Evolutionary conservation across 2,888 invertebrate species (phyloP), one percentile per base, ranked within the genome.

Genomic region (Drosophila kanekoi): DNA sequence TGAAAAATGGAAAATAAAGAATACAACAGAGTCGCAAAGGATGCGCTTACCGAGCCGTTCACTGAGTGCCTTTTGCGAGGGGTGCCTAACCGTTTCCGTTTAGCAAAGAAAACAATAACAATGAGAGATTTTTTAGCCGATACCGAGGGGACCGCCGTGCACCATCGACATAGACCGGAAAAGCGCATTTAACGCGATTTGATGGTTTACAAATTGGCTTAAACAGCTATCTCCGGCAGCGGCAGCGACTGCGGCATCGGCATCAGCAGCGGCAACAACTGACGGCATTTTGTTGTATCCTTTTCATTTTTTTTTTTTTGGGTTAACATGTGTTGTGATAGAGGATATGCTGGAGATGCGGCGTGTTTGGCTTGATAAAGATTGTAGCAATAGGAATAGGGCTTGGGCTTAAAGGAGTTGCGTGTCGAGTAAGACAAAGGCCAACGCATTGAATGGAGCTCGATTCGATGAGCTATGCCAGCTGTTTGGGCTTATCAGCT

Each of bases 161-260:
- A 37, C 40, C 62, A 57, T 53, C 53, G 41, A 37, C 60, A 51
- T 37, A 67, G 78, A 87, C 81, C 83, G 89, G 81, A 85, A 90
- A 85, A 85, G 78, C 78, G 79, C 85, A 81, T 84, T 87, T 89
- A 90, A 91, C 81, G 79, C 81, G 89, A 90, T 91, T 91, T 87
- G 82, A 89, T 79, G 89, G 86, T 86, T 83, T 80, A 88, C 83
- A 91, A 90, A 90, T 91, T 90, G 91, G 84, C 81, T 90, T 88
- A 86, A 84, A 86, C 64, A 76, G 72, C 58, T 69, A 77, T 68
- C 79, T 81, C 79, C 74, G 58, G 66, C 65, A 33, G 11, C 41
- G 20, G 44, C 54, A 18, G 1, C 35, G 44, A 13, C 44, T 38
- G 47, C 66, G 33, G 16, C 38, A 51, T 44, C 66, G 33, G 16